Percentiles rank a stretch among this genome's conserved stretches.
phyloP scores from a whole-genome alignment of 2,797 vertebrate species.

The Malurus leucopterus region DNA sequence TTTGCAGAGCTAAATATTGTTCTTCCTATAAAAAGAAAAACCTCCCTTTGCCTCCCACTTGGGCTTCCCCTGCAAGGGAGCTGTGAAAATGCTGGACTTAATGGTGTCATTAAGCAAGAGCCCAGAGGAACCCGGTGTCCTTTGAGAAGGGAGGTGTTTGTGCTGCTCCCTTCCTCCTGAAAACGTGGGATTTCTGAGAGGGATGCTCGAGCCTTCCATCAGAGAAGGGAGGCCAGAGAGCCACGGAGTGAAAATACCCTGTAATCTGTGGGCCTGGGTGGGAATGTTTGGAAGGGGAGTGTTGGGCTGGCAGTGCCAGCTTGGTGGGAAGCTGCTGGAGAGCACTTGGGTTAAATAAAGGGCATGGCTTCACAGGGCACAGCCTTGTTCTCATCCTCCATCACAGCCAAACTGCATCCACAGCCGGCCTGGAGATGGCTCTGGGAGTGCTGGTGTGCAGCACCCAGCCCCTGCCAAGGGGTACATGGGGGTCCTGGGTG shows the following conservation, averaged over 20 bases:
- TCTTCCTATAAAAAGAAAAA: not conserved
- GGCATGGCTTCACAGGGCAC: rapidly evolving
- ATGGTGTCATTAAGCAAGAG: conserved; percentile 19
- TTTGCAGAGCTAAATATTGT: not conserved
- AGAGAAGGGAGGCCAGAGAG: not conserved
- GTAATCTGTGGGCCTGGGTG: not conserved
- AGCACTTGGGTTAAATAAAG: not conserved
- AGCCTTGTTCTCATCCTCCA: not conserved
- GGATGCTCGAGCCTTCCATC: not conserved
- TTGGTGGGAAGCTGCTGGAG: not conserved
- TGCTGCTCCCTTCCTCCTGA: not conserved
- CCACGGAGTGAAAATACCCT: not conserved
- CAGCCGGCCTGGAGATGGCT: not conserved
- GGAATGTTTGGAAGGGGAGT: not conserved
- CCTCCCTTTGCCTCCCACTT: not conserved
- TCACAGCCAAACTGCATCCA: not conserved
- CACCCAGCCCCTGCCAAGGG: not conserved
- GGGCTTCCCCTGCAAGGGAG: not conserved
- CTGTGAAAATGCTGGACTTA: not conserved
- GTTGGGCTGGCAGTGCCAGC: rapidly evolving
- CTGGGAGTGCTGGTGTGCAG: not conserved
- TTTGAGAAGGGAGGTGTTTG: not conserved
- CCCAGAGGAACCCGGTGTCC: not conserved
- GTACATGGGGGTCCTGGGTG: not conserved
- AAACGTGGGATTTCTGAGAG: not conserved